A percentile compares a stretch with the other conserved stretches of the same genome.
Conservation (phyloP, 2,797 vertebrate genomes). For the Eidolon dupreanum region DNA sequence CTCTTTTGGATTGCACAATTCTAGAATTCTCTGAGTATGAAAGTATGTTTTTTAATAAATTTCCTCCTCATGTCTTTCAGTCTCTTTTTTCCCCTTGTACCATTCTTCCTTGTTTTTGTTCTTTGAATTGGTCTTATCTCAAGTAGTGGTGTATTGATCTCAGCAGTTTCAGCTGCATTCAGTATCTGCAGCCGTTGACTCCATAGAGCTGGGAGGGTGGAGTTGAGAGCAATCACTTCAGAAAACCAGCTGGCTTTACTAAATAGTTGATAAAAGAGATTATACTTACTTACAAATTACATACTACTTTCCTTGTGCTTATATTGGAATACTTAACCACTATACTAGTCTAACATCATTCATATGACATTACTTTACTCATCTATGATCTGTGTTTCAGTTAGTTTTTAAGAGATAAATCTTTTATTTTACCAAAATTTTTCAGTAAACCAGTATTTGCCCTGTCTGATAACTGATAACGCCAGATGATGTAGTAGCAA, state of each 20-base stretch:
- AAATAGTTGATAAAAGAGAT: background rate
- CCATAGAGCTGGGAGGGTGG: background rate
- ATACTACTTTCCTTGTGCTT: background rate
- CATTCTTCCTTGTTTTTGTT: background rate
- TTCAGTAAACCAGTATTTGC: background rate
- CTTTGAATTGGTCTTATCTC: background rate
- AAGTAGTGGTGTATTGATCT: background rate
- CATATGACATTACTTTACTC: background rate
- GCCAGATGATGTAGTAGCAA: rapidly evolving
- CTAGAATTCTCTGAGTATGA: background rate
- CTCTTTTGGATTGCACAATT: background rate
- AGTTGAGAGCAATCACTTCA: background rate
- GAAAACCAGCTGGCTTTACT: background rate
- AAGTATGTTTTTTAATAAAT: background rate
- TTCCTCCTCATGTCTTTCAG: background rate
- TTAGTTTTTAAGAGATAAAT: background rate
- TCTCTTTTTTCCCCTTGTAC: background rate
- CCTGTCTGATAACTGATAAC: background rate
- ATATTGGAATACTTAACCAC: background rate
- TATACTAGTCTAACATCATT: background rate
- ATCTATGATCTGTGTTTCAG: background rate
- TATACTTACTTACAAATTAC: background rate
- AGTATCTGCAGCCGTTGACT: background rate
- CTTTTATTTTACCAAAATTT: background rate
- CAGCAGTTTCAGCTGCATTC: no score